phyloP scores from a whole-genome alignment of 2,113 vertebrate species.

The Delphinapterus leucas region DNA sequence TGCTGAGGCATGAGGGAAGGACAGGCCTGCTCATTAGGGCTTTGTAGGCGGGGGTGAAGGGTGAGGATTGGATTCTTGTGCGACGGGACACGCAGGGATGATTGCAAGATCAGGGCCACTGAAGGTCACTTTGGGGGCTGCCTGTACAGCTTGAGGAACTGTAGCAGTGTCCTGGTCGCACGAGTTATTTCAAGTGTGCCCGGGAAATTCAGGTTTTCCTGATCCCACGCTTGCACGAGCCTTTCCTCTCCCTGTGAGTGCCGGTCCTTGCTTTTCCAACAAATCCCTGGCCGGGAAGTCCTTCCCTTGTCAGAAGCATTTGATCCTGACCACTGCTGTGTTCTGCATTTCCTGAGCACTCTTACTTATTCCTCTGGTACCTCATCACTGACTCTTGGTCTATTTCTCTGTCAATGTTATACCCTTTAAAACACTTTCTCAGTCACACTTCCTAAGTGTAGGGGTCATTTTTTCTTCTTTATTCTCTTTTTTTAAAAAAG shows the following conservation, averaged over 20 bases:
- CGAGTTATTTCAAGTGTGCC: background rate
- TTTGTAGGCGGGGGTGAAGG: background rate
- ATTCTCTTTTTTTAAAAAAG: background rate
- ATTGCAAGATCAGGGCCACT: too few species aligned
- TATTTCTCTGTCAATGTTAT: background rate
- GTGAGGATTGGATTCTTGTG: background rate
- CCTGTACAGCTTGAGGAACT: background rate
- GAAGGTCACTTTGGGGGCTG: background rate
- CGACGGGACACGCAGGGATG: accelerated
- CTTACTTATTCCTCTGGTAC: background rate
- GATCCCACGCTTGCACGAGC: background rate
- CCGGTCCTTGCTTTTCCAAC: background rate
- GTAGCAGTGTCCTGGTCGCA: background rate
- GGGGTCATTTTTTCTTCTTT: background rate
- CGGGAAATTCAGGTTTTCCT: background rate
- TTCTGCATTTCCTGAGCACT: background rate
- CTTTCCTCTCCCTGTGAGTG: background rate
- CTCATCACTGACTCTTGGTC: background rate
- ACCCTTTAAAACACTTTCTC: background rate
- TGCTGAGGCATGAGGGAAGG: accelerated
- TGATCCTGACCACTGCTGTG: background rate
- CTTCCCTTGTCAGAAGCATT: background rate
- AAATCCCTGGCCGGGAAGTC: background rate
- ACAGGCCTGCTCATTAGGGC: background rate
- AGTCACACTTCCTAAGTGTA: background rate